These are phyloP conservation scores for Leucophenga varia DNA, from an alignment of 1,140 invertebrate genomes.

Conservation along the genomic window DNA sequence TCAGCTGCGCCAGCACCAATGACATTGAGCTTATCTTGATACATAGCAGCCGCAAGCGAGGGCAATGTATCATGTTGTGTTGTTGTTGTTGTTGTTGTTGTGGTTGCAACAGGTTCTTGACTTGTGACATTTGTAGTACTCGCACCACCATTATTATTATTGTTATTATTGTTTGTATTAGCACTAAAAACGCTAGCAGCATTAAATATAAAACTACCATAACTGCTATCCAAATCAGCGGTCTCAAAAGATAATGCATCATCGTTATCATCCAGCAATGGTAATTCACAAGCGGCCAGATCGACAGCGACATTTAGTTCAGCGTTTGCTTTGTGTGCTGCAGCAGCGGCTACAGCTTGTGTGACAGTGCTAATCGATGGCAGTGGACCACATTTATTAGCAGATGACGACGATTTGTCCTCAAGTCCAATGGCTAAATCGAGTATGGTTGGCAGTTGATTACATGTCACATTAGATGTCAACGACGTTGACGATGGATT, in stretches of 20 bases:
- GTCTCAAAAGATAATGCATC: constrained; percentile 46
- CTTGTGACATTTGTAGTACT: not conserved
- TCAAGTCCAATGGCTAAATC: too few relatives aligned
- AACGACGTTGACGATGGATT: too few relatives aligned
- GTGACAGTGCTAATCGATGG: constrained; percentile 45
- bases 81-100: constrained; percentile 15
- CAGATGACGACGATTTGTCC: not conserved
- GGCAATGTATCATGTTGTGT: constrained; percentile 28
- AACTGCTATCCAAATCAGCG: constrained; percentile 45
- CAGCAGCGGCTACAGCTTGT: constrained; percentile 24
- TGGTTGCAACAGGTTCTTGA: constrained; percentile 11
- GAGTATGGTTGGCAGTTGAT: constrained; percentile 23
- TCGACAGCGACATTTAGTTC: constrained; percentile 38
- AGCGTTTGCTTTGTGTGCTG: constrained; percentile 22
- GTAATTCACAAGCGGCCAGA: constrained; percentile 38
- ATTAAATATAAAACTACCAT: constrained; percentile 44
- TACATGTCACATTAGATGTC: too few relatives aligned
- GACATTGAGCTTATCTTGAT: constrained; percentile 48
- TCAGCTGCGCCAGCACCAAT: constrained; percentile 11
- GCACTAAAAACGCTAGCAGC: constrained; percentile 10
- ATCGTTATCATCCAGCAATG: constrained; percentile 35
- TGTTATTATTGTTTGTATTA: too few relatives aligned
- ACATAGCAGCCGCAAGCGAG: constrained; percentile 47
- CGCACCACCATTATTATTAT: too few relatives aligned
- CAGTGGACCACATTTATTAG: constrained; percentile 24